Conservation (phyloP, 2,113 vertebrate species). For the Cercopithecus mona region DNA sequence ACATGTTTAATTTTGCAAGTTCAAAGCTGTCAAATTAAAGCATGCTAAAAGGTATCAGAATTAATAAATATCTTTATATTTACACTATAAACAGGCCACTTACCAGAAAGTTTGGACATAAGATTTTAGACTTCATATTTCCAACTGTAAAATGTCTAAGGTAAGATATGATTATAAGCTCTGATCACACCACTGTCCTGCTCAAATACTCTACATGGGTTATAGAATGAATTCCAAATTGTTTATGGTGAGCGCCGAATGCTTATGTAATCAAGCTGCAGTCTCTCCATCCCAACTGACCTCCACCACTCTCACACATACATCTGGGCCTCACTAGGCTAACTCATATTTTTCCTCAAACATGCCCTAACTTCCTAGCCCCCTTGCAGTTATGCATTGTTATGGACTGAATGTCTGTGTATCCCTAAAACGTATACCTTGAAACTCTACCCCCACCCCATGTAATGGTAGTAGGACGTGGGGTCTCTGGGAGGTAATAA, state of each 20-base stretch:
- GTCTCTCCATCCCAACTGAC: neutral
- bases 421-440: neutral
- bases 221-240: neutral
- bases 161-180: neutral
- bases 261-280: neutral
- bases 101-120: conserved; percentile 44
- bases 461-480: neutral
- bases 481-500: neutral
- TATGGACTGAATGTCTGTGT: neutral
- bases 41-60: conserved; percentile 52
- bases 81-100: conserved; percentile 45
- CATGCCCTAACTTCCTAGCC: neutral
- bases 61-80: conserved; percentile 54
- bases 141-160: conserved; percentile 38
- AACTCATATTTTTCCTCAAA: neutral
- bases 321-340: neutral
- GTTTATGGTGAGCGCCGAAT: neutral
- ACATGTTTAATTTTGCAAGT: conserved; percentile 62
- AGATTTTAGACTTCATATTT: conserved; percentile 43
- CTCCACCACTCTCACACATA: neutral
- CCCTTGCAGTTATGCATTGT: neutral
- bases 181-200: neutral
- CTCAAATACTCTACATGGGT: neutral
- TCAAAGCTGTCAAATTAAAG: conserved; percentile 63
- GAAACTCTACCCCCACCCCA: neutral